phyloP scores from a whole-genome alignment of 2,797 vertebrate genomes.

The Cottoperca gobio region DNA sequence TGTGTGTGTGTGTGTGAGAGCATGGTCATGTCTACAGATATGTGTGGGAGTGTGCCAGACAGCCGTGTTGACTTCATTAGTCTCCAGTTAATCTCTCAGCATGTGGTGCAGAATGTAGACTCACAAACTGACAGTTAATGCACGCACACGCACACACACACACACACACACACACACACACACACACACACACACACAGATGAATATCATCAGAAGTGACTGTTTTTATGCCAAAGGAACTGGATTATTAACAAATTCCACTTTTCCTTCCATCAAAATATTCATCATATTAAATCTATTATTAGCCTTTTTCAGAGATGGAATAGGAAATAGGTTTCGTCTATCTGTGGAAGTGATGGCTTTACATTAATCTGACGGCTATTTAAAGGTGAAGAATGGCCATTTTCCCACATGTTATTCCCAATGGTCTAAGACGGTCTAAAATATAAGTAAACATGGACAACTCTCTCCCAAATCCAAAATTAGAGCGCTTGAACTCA shows the following conservation, averaged over 20 bases:
- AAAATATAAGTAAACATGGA: too few relatives aligned
- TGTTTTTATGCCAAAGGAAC: too few relatives aligned
- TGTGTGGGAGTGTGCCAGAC: conserved; percentile 30
- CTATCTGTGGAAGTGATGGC: too few relatives aligned
- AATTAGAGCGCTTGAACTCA: too few relatives aligned
- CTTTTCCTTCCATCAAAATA: neutral
- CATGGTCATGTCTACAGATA: conserved; percentile 2
- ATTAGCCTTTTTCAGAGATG: too few relatives aligned
- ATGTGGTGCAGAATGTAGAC: conserved; percentile 24
- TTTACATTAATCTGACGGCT: too few relatives aligned
- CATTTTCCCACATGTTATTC: too few relatives aligned
- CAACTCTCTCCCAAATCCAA: too few relatives aligned
- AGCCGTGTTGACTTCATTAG: conserved; percentile 53
- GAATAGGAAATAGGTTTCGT: too few relatives aligned
- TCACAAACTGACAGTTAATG: neutral
- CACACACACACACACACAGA: neutral
- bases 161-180: conserved; percentile 5
- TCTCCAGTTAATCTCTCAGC: conserved; percentile 51
- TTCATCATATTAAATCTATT: too few relatives aligned
- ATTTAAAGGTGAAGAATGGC: too few relatives aligned
- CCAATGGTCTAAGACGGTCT: too few relatives aligned
- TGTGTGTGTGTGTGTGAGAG: conserved; percentile 21
- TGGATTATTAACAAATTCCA: neutral
- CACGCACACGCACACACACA: neutral
- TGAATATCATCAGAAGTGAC: neutral